phyloP scores from a whole-genome alignment of 2,888 invertebrate genomes.

The Acrobasis repandana region DNA sequence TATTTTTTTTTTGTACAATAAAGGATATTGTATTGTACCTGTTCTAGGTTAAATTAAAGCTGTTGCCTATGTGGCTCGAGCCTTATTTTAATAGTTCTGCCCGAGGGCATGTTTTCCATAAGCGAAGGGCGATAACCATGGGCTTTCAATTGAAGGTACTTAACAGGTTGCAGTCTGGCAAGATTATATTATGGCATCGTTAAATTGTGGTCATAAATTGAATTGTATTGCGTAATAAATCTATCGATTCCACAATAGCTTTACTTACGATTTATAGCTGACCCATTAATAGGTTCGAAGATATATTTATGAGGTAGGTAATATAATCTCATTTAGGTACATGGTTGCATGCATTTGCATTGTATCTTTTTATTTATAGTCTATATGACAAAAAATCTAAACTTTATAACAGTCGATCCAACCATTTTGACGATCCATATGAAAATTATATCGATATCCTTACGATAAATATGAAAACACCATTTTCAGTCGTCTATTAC shows the following conservation, averaged over 20 bases:
- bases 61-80: constrained; percentile 5
- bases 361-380: too few relatives aligned
- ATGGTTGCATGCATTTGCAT: too few relatives aligned
- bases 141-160: constrained; percentile 13
- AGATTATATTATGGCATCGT: constrained; percentile 4
- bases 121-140: constrained; percentile 4
- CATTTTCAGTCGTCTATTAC: neutral
- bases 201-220: neutral
- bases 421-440: too few relatives aligned
- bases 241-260: neutral
- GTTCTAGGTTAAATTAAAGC: neutral
- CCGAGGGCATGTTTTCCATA: constrained; percentile 17
- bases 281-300: neutral
- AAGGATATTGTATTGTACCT: too few relatives aligned
- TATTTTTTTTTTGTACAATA: too few relatives aligned
- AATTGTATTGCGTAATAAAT: neutral
- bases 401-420: too few relatives aligned
- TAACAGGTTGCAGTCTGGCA: constrained; percentile 9
- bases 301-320: neutral
- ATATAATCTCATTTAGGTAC: neutral
- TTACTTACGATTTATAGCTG: neutral
- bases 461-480: neutral
- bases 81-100: constrained; percentile 18
- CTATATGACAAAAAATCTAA: too few relatives aligned
- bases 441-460: too few relatives aligned